A percentile compares a stretch with the other conserved stretches of the same genome.
phyloP scores from a whole-genome alignment of 2,113 vertebrate genomes.

The Ophiodon elongatus region DNA sequence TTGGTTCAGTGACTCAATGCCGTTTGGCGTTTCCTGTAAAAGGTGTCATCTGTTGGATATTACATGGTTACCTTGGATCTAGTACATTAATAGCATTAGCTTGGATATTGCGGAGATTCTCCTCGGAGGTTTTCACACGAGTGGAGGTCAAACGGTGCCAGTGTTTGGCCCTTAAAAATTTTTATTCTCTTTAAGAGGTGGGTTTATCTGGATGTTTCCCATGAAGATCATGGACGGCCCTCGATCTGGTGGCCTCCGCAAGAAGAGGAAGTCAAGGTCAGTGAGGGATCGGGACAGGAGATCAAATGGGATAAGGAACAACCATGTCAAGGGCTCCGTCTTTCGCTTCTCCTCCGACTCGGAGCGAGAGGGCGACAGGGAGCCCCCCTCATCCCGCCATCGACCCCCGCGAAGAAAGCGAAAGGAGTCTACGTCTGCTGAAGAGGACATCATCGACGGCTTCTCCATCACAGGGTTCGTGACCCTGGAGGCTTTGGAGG shows the following conservation, averaged over 20 bases:
- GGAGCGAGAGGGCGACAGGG: conserved; percentile 89
- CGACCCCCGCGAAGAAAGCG: conserved; percentile 92
- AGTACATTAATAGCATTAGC: conserved; percentile 38
- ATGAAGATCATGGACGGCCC: conserved; percentile 91
- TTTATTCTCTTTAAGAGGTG: conserved; percentile 46
- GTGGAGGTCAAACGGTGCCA: conserved; percentile 47
- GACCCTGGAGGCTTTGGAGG: conserved; percentile 94
- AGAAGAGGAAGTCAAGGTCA: conserved; percentile 93
- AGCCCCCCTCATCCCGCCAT: conserved; percentile 89
- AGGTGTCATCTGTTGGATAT: conserved; percentile 72
- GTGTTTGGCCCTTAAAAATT: conserved; percentile 39
- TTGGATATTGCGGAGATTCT: conserved; percentile 66
- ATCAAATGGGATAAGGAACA: conserved; percentile 84
- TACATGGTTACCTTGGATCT: conserved; percentile 70
- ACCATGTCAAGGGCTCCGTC: conserved; percentile 79
- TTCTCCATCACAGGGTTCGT: conserved; percentile 94
- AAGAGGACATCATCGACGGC: conserved; percentile 97
- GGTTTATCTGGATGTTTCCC: conserved; percentile 62
- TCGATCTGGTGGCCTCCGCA: conserved; percentile 90
- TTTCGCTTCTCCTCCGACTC: conserved; percentile 91
- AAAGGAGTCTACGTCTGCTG: conserved; percentile 91
- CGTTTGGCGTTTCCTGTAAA: conserved; percentile 46
- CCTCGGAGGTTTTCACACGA: conserved; percentile 31
- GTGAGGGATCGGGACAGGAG: conserved; percentile 89
- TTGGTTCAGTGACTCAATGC: conserved; percentile 50